A percentile compares a stretch with the other conserved stretches of the same genome.
These are phyloP conservation scores for Sparidentex hasta DNA, from an alignment of 2,797 vertebrate species.

Conservation along the genomic window DNA sequence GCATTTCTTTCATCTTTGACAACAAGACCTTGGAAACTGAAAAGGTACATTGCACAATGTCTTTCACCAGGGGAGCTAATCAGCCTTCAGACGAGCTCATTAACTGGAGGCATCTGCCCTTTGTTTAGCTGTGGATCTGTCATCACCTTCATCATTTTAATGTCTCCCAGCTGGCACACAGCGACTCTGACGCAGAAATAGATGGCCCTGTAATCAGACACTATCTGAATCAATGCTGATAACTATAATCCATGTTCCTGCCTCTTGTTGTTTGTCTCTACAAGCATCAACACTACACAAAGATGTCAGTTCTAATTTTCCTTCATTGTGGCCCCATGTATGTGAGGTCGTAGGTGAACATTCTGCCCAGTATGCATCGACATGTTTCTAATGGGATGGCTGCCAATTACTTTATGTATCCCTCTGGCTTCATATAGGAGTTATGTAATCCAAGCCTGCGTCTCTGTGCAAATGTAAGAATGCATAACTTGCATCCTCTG, in stretches of 20 bases:
- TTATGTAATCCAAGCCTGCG: slow-evolving; percentile 65
- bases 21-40: slow-evolving; percentile 98
- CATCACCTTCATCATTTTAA: slow-evolving; percentile 37
- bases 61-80: slow-evolving; percentile 50
- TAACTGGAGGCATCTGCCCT: slow-evolving; percentile 25
- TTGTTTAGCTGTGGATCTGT: slow-evolving; percentile 27
- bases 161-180: slow-evolving; percentile 57
- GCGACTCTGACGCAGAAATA: slow-evolving; percentile 27
- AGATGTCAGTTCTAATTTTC: slow-evolving; percentile 5
- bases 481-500: slow-evolving; percentile 55
- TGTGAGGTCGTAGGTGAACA: slow-evolving; percentile 29
- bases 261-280: slow-evolving; percentile 18
- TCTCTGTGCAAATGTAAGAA: slow-evolving; percentile 68
- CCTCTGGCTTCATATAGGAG: slow-evolving; percentile 62
- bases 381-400: slow-evolving; percentile 50
- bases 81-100: slow-evolving; percentile 42
- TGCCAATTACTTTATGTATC: slow-evolving; percentile 63
- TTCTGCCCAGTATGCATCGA: slow-evolving; percentile 26
- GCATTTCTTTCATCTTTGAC: slow-evolving; percentile 96
- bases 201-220: slow-evolving; percentile 26
- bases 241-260: slow-evolving; percentile 11
- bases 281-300: slow-evolving; percentile 15
- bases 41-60: slow-evolving; percentile 86
- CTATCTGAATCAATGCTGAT: slow-evolving; percentile 23
- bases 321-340: slow-evolving; percentile 7